Evolutionary conservation across 37 sponge, comb jelly and placozoan species (phyloP).

Genomic region (Chondrosia reniformis): DNA sequence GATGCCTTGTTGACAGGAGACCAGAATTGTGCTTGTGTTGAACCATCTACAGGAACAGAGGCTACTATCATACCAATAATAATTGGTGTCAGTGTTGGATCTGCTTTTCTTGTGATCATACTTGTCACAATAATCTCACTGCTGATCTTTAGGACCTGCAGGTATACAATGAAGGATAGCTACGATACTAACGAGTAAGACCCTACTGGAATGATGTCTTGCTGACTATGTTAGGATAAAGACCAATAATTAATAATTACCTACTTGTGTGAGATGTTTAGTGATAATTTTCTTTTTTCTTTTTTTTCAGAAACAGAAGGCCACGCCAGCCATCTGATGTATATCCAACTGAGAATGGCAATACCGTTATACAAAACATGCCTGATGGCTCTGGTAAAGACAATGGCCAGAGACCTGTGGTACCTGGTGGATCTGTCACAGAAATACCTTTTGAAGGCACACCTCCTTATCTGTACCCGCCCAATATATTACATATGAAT

Average conservation of each 20-base stretch:
- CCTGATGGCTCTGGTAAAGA: neutral
- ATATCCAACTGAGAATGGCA: neutral
- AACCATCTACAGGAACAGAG: neutral
- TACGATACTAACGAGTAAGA: conserved; percentile 20
- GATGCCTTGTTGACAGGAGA: neutral
- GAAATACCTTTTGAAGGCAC: neutral
- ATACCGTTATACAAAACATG: neutral
- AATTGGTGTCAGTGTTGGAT: neutral
- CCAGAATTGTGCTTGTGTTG: neutral
- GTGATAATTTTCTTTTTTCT: neutral
- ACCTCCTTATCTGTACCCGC: neutral
- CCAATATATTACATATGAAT: neutral
- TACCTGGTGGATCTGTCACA: neutral
- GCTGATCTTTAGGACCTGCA: neutral
- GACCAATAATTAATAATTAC: neutral
- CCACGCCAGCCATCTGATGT: neutral
- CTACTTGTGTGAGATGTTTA: neutral
- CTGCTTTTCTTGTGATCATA: neutral
- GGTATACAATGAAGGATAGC: neutral
- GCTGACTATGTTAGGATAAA: neutral
- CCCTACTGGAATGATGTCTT: neutral
- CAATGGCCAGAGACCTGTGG: neutral
- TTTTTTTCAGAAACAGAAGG: neutral
- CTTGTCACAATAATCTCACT: neutral
- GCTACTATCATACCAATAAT: neutral